phyloP scores from a whole-genome alignment of 2,797 vertebrate genomes.

The Glyptemys insculpta region DNA sequence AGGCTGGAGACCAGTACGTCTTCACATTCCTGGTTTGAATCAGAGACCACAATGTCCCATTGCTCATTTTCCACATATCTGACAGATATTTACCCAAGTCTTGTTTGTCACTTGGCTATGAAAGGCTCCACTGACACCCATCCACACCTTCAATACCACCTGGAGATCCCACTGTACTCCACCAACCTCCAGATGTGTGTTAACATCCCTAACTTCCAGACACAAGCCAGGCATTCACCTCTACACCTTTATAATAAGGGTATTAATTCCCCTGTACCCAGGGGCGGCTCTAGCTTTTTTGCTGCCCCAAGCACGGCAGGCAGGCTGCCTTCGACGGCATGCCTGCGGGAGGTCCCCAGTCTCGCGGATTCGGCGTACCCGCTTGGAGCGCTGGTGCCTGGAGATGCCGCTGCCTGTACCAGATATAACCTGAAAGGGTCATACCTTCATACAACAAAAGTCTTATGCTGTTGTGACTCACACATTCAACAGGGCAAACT shows the following conservation, averaged over 20 bases:
- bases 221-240: background rate
- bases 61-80: background rate
- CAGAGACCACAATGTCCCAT: background rate
- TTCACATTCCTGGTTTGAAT: background rate
- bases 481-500: too few relatives aligned
- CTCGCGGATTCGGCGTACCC: too few relatives aligned
- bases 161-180: background rate
- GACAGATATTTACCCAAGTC: background rate
- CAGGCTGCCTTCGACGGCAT: too few relatives aligned
- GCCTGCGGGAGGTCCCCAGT: too few relatives aligned
- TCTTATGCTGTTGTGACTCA: background rate
- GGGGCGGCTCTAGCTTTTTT: too few relatives aligned
- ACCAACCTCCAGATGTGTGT: background rate
- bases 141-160: background rate
- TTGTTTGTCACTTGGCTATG: background rate
- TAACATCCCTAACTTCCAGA: background rate
- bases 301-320: too few relatives aligned
- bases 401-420: background rate
- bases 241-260: background rate
- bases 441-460: background rate
- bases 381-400: too few relatives aligned
- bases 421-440: background rate
- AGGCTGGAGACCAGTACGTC: background rate
- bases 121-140: background rate
- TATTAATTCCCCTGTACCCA: background rate